Evolutionary conservation across 2,113 vertebrate genomes (phyloP), one percentile per base, ranked within the genome.

Genomic region (Rhipidura dahli): DNA sequence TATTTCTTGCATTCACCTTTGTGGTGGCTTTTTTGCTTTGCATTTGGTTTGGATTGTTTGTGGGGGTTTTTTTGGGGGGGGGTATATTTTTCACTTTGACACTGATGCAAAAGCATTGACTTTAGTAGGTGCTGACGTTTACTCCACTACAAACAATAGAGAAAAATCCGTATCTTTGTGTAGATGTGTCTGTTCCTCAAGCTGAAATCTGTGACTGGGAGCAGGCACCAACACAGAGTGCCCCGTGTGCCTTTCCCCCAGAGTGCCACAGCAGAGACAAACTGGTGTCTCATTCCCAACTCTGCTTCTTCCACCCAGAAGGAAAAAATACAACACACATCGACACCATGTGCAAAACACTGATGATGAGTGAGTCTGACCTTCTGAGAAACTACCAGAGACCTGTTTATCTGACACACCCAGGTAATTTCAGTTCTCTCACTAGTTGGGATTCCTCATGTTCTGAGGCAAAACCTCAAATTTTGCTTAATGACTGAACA

Each of bases 61-160:
- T 1, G 27, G 24, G 22, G 8, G 1, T 30, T n/a, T 49, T 60
- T 11, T 51, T 35, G 5, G 8, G 4, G 6, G 7, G 11, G 0
- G 15, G 3, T 26, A 21, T 42, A 79, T 44, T 71, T 78, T 87
- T n/a, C n/a, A 13, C 65, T 90, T 87, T 83, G 45, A 69, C 42
- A 50, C 7, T 39, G 42, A 66, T 37, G 22, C 26, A 47, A 65
- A 49, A 83, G 14, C 63, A 80, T 9, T 83, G 50, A 73, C 50
- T 93, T 96, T 22, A 86, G 31, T 11, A 39, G 42, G n/a, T 22
- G 13, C 14, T 80, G 47, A 93, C 39, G 39, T 83, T 93, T 81
- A 56, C 30, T 77, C 27, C 35, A 77, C 51, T 47, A 44, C 11
- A 66, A 87, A 59, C 17, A 79, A 26, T 0, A 68, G 35, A 59